These are phyloP conservation scores for Aporophyla lueneburgensis DNA, from an alignment of 2,888 invertebrate species.

Conservation along the genomic window DNA sequence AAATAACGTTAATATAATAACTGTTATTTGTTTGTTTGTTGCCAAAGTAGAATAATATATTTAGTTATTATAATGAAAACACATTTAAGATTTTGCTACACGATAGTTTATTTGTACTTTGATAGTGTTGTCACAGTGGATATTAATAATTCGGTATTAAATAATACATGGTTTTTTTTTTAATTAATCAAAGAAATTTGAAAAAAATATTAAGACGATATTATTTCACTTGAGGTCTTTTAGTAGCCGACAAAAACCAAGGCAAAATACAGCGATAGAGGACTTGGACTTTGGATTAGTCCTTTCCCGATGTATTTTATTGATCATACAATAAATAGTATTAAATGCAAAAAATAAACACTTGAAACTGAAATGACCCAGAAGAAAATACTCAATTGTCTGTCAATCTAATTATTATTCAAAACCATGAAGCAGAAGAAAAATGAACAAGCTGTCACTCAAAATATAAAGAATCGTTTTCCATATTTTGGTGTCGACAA, in stretches of 20 bases:
- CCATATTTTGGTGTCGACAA: conserved; percentile 25
- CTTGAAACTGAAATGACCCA: neutral
- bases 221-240: neutral
- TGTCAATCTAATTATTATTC: neutral
- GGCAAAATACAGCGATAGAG: too few relatives aligned
- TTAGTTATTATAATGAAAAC: too few relatives aligned
- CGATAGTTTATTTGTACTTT: too few relatives aligned
- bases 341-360: neutral
- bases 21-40: neutral
- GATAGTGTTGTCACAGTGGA: too few relatives aligned
- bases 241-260: neutral
- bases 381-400: neutral
- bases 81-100: too few relatives aligned
- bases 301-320: neutral
- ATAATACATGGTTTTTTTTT: too few relatives aligned
- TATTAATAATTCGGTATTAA: too few relatives aligned
- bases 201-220: too few relatives aligned
- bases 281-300: too few relatives aligned
- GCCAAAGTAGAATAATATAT: neutral
- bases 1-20: neutral
- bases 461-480: conserved; percentile 34
- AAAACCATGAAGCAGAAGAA: neutral
- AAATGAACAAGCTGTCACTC: neutral
- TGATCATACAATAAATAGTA: neutral
- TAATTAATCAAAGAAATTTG: too few relatives aligned